A percentile compares a stretch with the other conserved stretches of the same genome.
These are phyloP conservation scores for Antedon mediterranea DNA, from an alignment of 53 echinoderm and acorn worm genomes.

Conservation along the genomic window DNA sequence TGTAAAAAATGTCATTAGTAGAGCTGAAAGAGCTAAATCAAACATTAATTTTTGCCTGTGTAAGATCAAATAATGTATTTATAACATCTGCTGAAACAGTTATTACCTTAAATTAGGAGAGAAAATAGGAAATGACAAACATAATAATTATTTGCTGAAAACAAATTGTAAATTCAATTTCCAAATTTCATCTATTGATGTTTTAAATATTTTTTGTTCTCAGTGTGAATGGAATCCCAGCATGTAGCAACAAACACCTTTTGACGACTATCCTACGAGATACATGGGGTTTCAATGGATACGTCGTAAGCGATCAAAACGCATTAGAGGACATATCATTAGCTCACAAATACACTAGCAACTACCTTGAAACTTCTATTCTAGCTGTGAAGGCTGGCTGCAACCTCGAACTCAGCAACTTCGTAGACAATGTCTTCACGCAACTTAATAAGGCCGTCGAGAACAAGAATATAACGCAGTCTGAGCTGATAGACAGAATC, in stretches of 20 bases:
- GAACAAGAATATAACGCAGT: slow-evolving; percentile 15
- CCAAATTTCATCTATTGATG: too few relatives aligned
- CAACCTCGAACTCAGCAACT: slow-evolving; percentile 44
- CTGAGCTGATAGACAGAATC: slow-evolving; percentile 15
- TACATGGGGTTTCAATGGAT: slow-evolving; percentile 78
- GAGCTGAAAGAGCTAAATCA: too few relatives aligned
- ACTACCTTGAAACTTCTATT: slow-evolving; percentile 41
- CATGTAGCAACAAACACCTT: slow-evolving; percentile 52
- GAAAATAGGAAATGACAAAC: too few relatives aligned
- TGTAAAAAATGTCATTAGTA: background rate
- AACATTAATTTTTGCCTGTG: too few relatives aligned
- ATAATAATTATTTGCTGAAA: too few relatives aligned
- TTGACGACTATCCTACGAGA: slow-evolving; percentile 50
- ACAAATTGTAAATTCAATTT: too few relatives aligned
- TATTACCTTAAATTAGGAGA: too few relatives aligned
- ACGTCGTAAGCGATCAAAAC: slow-evolving; percentile 63
- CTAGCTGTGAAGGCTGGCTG: slow-evolving; percentile 45
- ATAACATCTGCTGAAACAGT: too few relatives aligned
- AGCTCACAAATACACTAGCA: slow-evolving; percentile 47
- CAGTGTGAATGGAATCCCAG: slow-evolving; percentile 80
- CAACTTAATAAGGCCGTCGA: slow-evolving; percentile 35
- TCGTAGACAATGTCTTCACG: slow-evolving; percentile 20
- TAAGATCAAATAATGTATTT: too few relatives aligned
- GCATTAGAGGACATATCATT: slow-evolving; percentile 41
- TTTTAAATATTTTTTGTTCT: background rate